These are phyloP conservation scores for Microcebus griseorufus DNA, from an alignment of 2,113 vertebrate genomes.

Conservation along the genomic window DNA sequence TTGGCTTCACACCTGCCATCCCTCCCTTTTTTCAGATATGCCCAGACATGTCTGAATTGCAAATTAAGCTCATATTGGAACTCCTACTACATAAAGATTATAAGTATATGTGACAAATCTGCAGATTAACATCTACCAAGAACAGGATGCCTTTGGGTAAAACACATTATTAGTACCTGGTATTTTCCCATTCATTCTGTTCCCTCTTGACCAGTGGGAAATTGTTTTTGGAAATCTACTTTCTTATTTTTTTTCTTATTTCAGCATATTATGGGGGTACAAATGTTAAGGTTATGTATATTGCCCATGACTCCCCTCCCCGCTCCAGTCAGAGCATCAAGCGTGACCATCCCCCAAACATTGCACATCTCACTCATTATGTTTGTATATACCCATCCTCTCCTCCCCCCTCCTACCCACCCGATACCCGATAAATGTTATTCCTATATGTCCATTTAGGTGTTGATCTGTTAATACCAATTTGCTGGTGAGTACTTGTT, in stretches of 20 bases:
- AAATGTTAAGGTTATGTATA: too few relatives aligned
- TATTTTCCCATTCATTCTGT: background rate
- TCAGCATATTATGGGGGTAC: too few relatives aligned
- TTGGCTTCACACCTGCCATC: background rate
- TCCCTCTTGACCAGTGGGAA: background rate
- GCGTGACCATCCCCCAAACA: too few relatives aligned
- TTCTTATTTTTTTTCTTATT: background rate
- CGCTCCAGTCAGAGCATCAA: too few relatives aligned
- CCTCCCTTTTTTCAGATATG: background rate
- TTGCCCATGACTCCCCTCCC: too few relatives aligned
- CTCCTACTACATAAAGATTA: constrained; percentile 1
- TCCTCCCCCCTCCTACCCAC: too few relatives aligned
- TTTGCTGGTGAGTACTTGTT: too few relatives aligned
- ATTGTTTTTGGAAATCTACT: background rate
- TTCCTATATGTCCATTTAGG: too few relatives aligned
- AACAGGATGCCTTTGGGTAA: background rate
- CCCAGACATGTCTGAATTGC: background rate
- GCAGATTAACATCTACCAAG: background rate
- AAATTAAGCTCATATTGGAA: background rate
- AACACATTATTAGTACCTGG: background rate
- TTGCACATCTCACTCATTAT: too few relatives aligned
- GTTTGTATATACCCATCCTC: too few relatives aligned
- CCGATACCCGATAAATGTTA: too few relatives aligned
- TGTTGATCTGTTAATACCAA: too few relatives aligned
- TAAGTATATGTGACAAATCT: background rate